Base-by-base conservation (phyloP, 2,888 invertebrate species). In the Sminthurides aquaticus region DNA sequence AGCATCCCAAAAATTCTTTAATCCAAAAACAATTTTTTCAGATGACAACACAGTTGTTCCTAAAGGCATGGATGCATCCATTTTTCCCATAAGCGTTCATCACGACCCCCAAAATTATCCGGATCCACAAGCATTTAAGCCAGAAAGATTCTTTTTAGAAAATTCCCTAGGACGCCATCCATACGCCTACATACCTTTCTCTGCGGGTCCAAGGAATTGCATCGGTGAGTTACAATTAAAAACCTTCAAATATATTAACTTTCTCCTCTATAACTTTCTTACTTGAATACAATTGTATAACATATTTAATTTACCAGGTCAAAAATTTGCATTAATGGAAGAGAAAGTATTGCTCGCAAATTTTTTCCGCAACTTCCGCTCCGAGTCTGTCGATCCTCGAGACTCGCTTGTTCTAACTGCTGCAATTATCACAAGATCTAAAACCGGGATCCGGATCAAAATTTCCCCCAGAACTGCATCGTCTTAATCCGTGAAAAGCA, bases 131-230 rank as follows among this genome's bases (percentile, higher is more conserved):
- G 22, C 3, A 56, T 67, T 60, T 24, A 5, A n/a, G 1, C 67
- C 67, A 2, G 60, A 64, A 2, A 11, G 67, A 57, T 67, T 67
- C 25, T 24, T 64, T 5, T 48, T 22, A 8, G 64, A 64, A 34
- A 67, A 64, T 55, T 49, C 34, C 3, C n/a, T 18, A 1, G 27
- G 25, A 3, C 27, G 60, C 25, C 28, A 61, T 49, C 64, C 67
- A 2, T 67, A 49, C 20, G 60, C 64, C 25, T 67, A 60, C 60
- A 34, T 64, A n/a, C 64, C 67, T 2, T 67, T 67, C 55, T 67
- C 64, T 1, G 67, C 67, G 3, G 67, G 67, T 25, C 61, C 64
- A 1, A 43, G 66, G n/a, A 66, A 66, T 28, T 66, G 66, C 34
- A 66, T 66, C 27, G 66, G 66, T 66, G 29, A 15, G 43, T 34